Evolutionary conservation across 2,113 vertebrate species (phyloP).

Genomic region (Setophaga coronata): DNA sequence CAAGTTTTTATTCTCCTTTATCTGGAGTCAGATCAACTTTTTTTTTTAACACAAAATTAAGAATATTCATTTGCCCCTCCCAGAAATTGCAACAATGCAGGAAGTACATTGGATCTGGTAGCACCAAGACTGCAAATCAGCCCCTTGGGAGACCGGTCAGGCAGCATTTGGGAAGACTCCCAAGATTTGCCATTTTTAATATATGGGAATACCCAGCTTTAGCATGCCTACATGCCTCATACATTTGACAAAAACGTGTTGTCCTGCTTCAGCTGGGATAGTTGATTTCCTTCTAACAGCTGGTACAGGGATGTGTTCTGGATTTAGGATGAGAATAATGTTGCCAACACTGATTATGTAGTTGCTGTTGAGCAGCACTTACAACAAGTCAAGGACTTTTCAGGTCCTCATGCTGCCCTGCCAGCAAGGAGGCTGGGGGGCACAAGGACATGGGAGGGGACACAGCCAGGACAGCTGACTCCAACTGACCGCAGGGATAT

Average conservation of each 20-base stretch:
- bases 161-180: neutral
- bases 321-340: neutral
- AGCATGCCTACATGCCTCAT: neutral
- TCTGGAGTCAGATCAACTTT: neutral
- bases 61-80: neutral
- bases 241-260: rapidly evolving
- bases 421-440: neutral
- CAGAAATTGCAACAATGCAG: neutral
- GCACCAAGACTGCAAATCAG: neutral
- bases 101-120: neutral
- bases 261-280: neutral
- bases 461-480: neutral
- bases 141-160: neutral
- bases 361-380: neutral
- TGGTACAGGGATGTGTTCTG: neutral
- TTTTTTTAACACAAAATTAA: neutral
- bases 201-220: neutral
- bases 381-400: neutral
- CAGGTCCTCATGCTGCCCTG: neutral
- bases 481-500: neutral
- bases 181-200: neutral
- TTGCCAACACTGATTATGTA: neutral
- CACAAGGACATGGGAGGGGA: neutral
- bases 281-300: neutral
- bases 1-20: neutral